Evolutionary conservation across 1,140 invertebrate genomes (phyloP), one percentile per base, ranked within the genome.

Genomic region (Glossosoma conforme): DNA sequence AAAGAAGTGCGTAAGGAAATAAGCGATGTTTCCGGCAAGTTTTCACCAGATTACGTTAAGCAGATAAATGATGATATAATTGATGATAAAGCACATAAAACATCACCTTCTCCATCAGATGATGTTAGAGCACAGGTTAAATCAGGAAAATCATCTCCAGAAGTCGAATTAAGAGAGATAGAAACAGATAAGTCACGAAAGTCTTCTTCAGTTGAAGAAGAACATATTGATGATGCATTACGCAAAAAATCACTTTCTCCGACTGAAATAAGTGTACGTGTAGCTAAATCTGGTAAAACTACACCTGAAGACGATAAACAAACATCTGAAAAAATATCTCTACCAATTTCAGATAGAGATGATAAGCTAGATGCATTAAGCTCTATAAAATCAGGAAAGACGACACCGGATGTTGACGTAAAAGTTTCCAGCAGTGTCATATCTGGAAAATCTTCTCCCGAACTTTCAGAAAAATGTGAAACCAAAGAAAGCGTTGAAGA

Each of bases 141-240:
- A 18, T 25, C 41, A 22, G 41, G 25, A 43, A 43, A 22, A 43
- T 13, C n/a, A 13, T 8, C 10, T 41, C n/a, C 32, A 13, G 52
- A 54, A 18, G 15, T 37, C 24, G 50, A 48, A 25, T 24, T 36
- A 42, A 22, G 38, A 18, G 55, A 61, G 44, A 44, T 21, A 44
- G 21, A 45, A 36, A 33, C n/a, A n/a, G 10, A 28, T 11, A 11
- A 11, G 61, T n/a, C 42, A 62, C 38, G 63, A 62, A 13, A 6
- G 6, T n/a, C 11, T 3, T 37, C 17, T 14, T 28, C 40, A 10
- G n/a, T 32, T 3, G 10, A 25, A 2, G 19, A 25, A 10, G 20
- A 44, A 42, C 8, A 44, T 35, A 33, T 10, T 14, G n/a, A n/a
- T n/a, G n/a, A n/a, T n/a, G n/a, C n/a, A n/a, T n/a, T n/a, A n/a